These are phyloP conservation scores for Stichodactyla mertensii DNA, from an alignment of 64 coral and sea anemone genomes.

Conservation along the genomic window DNA sequence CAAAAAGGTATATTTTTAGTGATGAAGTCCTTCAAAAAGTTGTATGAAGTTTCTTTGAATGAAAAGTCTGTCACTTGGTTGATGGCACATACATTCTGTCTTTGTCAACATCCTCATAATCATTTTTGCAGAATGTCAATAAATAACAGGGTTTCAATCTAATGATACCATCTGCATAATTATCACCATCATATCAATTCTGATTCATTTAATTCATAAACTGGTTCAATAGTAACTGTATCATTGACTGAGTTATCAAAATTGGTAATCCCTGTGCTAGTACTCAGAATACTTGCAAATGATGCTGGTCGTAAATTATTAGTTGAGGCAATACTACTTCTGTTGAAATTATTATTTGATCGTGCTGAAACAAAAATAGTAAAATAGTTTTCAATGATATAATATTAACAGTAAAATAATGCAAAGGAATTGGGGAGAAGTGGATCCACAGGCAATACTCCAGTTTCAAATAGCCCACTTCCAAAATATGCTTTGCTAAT, in stretches of 20 bases:
- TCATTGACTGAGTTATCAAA: neutral
- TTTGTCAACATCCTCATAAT: no score
- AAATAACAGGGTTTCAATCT: no score
- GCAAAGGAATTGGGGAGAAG: no score
- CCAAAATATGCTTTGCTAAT: no score
- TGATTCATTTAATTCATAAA: neutral
- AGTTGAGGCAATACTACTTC: conserved; percentile 17
- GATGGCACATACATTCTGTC: no score
- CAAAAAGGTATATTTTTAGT: no score
- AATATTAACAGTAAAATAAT: neutral
- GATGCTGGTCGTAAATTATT: conserved; percentile 3
- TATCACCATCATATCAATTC: neutral
- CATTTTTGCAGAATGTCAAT: no score
- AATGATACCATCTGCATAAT: neutral
- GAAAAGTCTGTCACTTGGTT: no score
- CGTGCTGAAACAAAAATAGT: neutral
- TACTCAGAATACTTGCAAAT: neutral
- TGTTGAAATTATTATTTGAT: conserved; percentile 11
- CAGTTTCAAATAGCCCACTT: no score
- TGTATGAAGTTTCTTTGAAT: no score
- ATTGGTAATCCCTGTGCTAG: conserved; percentile 1
- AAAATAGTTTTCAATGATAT: neutral
- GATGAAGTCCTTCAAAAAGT: no score
- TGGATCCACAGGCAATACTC: no score
- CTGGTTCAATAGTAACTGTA: neutral